Evolutionary conservation across 2,888 invertebrate species (phyloP), one percentile per base, ranked within the genome.

Genomic region (Drosophila formosana): DNA sequence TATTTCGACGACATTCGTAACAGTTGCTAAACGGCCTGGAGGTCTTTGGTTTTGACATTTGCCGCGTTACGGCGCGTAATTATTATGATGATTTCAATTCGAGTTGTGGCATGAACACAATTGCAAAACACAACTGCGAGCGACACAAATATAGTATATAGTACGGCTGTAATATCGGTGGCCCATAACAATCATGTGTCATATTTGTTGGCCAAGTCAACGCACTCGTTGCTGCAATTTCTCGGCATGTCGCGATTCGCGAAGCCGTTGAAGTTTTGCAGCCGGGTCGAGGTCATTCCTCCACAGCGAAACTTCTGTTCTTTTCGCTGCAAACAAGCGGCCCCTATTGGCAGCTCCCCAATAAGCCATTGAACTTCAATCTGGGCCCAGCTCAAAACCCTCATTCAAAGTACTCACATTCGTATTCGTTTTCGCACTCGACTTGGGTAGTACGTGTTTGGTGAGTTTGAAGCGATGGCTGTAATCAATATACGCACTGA

Each of bases 21-120:
- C 50, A 62, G 47, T 80, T 65, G 58, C 55, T 71, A 75, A 75
- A 77, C 43, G 73, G 30, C 58, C 43, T 26, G 43, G 62, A 58
- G 74, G 75, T 67, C 69, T 67, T 55, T 67, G 60, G 30, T 75
- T 74, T 65, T 78, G 72, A 75, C 80, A 78, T 80, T 72, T 78
- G 64, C 18, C 74, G 39, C 18, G 39, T 13, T 18, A 41, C 39
- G 25, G 28, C 66, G 41, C 45, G 39, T 67, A 53, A 62, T 72
- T 45, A 66, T 76, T 47, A 78, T 61, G 62, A 50, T 64, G 34
- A 75, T 63, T 76, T 58, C 39, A 69, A 74, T 65, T 74, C 45
- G 53, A 64, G 53, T 63, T 70, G 50, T 60, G 63, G 55, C 64
- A 60, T 46, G 52, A 39, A 45, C 72, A 74, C 62, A 62, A 51